Base-by-base conservation (phyloP, 2,888 invertebrate genomes). In the Carterocephalus palaemon region DNA sequence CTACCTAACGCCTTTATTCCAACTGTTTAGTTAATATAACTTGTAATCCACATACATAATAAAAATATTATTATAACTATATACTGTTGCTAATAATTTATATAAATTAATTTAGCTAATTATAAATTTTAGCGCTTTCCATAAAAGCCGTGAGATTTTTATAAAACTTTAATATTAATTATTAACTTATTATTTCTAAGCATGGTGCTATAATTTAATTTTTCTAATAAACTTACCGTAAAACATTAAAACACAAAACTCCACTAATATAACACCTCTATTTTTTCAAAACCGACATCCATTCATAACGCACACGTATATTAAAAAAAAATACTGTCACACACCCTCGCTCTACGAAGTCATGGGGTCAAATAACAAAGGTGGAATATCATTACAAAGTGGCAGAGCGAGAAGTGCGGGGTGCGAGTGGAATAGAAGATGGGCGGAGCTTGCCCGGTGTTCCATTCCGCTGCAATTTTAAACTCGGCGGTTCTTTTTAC, bases 361-460 rank as follows among this genome's bases (percentile, higher is more conserved):
- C 64, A 56, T 46, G 64, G 80, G 70, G 64, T 85, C 84, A 78
- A 78, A 84, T 85, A 77, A 85, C 83, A 81, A 65, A 65, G 70
- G 70, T 45, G 31, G 37, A 62, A 57, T 66, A 65, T 59, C 66
- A 64, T 82, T 81, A 79, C 81, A 74, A 69, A 69, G 69, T 49
- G 57, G 50, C 39, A 54, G 71, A 78, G 51, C 38, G 66, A 60
- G 74, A 74, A 42, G 54, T 52, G 19, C 12, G 37, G 38, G 32
- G 64, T 52, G 60, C 29, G 70, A 75, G 22, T 29, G 64, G 47
- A 56, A 62, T 20, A 32, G 39, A 32, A 9, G 42, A 52, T 53
- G 65, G 78, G 82, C 74, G 81, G 77, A 56, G 74, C 63, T 57
- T 54, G 40, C 38, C 33, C 28, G 39, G 42, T 50, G 55, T 46